Conservation (phyloP, 2,888 invertebrate genomes). For the Dorcus parallelipipedus region DNA sequence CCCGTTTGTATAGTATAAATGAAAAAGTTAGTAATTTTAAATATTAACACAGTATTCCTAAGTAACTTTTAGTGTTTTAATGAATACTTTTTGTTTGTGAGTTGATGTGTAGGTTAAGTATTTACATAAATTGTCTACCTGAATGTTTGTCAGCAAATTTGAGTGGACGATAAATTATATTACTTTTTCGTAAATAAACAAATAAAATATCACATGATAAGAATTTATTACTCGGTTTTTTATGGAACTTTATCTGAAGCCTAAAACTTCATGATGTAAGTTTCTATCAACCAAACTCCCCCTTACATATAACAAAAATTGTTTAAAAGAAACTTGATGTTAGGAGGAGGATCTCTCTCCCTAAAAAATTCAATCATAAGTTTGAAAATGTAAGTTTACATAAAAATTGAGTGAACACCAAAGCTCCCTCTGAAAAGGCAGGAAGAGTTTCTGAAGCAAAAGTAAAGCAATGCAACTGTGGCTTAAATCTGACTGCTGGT, state of each 20-base stretch:
- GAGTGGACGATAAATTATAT: slow-evolving; percentile 6
- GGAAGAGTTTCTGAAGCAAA: too few species aligned
- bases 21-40: background rate
- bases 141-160: slow-evolving; percentile 14
- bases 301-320: too few species aligned
- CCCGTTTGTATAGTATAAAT: background rate
- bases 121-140: slow-evolving; percentile 6
- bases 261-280: background rate
- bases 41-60: slow-evolving; percentile 1
- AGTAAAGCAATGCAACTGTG: too few species aligned
- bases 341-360: too few species aligned
- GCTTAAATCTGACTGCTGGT: too few species aligned
- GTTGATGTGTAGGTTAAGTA: slow-evolving; percentile 4
- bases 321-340: too few species aligned
- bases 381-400: too few species aligned
- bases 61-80: too few species aligned
- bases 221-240: background rate
- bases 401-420: too few species aligned
- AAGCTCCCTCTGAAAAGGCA: too few species aligned
- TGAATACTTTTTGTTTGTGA: background rate
- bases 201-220: slow-evolving; percentile 14
- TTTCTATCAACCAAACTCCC: background rate
- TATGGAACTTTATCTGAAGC: background rate
- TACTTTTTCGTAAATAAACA: slow-evolving; percentile 6
- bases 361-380: too few species aligned